Base-by-base conservation (phyloP, 2,888 invertebrate species). In the Monoplex corrugatus region DNA sequence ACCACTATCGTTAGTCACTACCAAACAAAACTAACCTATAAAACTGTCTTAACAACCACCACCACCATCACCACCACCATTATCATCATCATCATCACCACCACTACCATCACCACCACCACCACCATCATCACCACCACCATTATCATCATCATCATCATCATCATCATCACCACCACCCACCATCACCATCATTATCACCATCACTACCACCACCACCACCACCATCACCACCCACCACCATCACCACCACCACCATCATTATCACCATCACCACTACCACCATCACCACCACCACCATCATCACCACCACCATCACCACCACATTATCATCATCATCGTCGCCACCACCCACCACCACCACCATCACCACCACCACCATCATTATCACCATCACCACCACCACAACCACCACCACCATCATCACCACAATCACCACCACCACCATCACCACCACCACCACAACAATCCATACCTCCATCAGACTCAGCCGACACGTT, bases 401-500 rank as follows among this genome's bases (percentile, higher is more conserved):
- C 50, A 50, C 19, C 19, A 50, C 19, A 8, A 50, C 68, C 19
- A 50, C 19, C 19, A 50, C 50, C 50, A 50, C 19, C 8, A 50
- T 8, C 50, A 50, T 19, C 8, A 50, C 50, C 19, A 13, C 50
- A 8, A 50, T 16, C 32, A 75, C n/a, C n/a, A n/a, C 50, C 8
- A 50, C 50, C n/a, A 5, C 68, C n/a, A 68, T 23, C 68, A 68
- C 13, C 13, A 68, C n/a, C 32, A 6, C 32, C 16, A 35, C 8
- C 32, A 16, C n/a, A n/a, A n/a, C 50, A 16, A 50, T 35, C 38
- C 75, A 8, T 44, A 91, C 91, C 90, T 80, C 94, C 94, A 88
- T 93, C 89, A 1, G 94, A 93, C 3, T 89, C 85, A 10, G 83
- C 90, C 0, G 93, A 92, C 8, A 91, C 88, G 90, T 92, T 92